These are phyloP conservation scores for Anabas testudineus DNA, from an alignment of 2,797 vertebrate species.

Conservation along the genomic window DNA sequence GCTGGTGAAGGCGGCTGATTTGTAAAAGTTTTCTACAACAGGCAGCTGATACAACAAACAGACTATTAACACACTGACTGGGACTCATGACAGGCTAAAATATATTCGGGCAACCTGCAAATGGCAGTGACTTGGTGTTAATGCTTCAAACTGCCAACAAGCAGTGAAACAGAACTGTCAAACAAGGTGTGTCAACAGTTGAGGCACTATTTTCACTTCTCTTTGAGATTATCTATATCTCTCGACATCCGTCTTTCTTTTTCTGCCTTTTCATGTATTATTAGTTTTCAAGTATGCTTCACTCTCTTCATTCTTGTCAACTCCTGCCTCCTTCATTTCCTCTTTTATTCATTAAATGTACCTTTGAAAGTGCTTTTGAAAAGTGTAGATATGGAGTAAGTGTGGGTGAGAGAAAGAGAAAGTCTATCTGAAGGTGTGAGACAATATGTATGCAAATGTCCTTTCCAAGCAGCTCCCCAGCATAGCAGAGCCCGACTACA, in stretches of 20 bases:
- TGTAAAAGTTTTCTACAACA: constrained; percentile 24
- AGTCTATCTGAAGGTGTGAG: constrained; percentile 76
- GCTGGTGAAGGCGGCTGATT: constrained; percentile 16
- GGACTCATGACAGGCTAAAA: neutral
- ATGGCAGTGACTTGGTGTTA: constrained; percentile 7
- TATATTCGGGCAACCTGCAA: neutral
- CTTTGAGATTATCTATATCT: neutral
- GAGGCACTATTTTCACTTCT: neutral
- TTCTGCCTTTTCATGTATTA: neutral
- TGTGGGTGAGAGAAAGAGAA: constrained; percentile 44
- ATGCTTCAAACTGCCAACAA: constrained; percentile 5
- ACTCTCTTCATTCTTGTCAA: constrained; percentile 25
- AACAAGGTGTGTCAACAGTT: constrained; percentile 1
- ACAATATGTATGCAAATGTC: constrained; percentile 88
- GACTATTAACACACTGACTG: constrained; percentile 8
- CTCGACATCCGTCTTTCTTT: neutral
- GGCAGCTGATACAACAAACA: constrained; percentile 19
- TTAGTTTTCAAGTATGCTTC: constrained; percentile 1
- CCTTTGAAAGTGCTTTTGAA: constrained; percentile 40
- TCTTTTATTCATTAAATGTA: constrained; percentile 59
- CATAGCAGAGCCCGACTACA: constrained; percentile 27
- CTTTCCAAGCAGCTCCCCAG: constrained; percentile 49
- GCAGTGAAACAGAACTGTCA: constrained; percentile 10
- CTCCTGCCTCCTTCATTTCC: constrained; percentile 44
- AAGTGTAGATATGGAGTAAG: constrained; percentile 41